Conservation (phyloP, 2,113 vertebrate genomes). For the Petrocephalus microphthalmus region DNA sequence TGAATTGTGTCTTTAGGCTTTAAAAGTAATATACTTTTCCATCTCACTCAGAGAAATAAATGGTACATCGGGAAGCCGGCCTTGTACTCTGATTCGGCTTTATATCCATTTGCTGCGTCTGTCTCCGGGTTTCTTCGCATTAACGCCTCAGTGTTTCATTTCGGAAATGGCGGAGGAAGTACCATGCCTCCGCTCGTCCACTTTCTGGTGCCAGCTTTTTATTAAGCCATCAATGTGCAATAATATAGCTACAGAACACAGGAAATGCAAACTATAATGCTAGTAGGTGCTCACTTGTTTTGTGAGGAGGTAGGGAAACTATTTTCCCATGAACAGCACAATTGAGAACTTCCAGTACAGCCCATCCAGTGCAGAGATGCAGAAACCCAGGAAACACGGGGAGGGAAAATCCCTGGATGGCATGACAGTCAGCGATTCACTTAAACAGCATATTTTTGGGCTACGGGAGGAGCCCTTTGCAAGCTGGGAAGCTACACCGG, state of each 20-base stretch:
- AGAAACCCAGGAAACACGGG: not conserved
- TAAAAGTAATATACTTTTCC: slow-evolving; percentile 35
- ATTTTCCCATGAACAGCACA: not conserved
- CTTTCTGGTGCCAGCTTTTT: not conserved
- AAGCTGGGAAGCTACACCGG: not conserved
- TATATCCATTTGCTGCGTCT: slow-evolving; percentile 14
- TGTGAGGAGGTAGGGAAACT: not conserved
- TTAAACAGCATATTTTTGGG: not conserved
- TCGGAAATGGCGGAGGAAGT: not conserved
- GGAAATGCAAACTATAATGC: not conserved
- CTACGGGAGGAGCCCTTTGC: not conserved
- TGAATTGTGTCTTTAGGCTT: slow-evolving; percentile 28
- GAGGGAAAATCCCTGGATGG: not conserved
- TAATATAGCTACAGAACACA: not conserved
- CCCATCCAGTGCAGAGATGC: not conserved
- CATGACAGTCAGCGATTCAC: not conserved
- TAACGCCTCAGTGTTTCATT: not conserved
- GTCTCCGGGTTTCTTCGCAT: not conserved
- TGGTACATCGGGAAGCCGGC: not conserved
- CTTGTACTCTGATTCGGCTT: not conserved
- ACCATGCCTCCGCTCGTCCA: not conserved
- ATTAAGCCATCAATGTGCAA: not conserved
- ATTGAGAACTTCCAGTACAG: not conserved
- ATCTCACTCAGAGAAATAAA: slow-evolving; percentile 26
- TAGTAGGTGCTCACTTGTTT: not conserved